A percentile compares a stretch with the other conserved stretches of the same genome.
phyloP scores from a whole-genome alignment of 2,797 vertebrate genomes.

The Phalanger gymnotis region DNA sequence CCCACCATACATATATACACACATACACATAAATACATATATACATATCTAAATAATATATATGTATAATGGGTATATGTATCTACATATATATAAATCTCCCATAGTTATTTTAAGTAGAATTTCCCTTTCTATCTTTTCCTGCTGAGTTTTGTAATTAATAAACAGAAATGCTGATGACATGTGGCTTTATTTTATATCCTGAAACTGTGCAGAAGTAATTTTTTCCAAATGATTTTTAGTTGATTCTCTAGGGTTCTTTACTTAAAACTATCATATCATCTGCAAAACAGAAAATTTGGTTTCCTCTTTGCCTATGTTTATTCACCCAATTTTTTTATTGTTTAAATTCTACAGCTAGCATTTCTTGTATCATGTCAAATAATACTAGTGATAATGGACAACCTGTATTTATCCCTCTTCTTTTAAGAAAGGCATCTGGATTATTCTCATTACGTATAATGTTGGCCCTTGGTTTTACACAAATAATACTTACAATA shows the following conservation, averaged over 20 bases:
- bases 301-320: not conserved
- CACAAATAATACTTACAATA: not conserved
- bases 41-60: no score
- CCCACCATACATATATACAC: no score
- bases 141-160: no score
- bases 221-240: not conserved
- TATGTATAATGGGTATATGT: no score
- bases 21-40: no score
- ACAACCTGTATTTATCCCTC: not conserved
- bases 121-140: no score
- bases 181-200: not conserved
- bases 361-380: not conserved
- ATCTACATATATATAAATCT: no score
- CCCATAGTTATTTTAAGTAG: no score
- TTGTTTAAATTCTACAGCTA: not conserved
- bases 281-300: not conserved
- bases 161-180: not conserved
- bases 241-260: not conserved
- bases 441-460: not conserved
- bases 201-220: not conserved
- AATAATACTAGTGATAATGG: not conserved
- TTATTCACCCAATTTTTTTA: not conserved
- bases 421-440: not conserved
- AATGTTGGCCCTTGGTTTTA: not conserved
- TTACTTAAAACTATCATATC: not conserved